Conservation (phyloP, 2,113 vertebrate species). For the Heterocephalus glaber region DNA sequence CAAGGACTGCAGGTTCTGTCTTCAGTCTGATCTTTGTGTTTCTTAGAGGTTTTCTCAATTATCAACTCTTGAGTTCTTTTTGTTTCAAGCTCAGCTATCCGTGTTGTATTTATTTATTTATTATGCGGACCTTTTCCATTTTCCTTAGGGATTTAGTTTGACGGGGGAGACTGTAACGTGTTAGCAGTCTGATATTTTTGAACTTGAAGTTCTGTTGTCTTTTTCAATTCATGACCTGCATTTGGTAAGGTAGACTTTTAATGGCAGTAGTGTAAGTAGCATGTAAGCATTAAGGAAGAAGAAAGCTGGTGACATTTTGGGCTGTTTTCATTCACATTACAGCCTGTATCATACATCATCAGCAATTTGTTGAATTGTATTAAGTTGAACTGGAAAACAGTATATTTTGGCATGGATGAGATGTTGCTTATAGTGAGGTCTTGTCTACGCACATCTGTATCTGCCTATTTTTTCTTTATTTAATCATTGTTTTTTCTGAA, state of each 20-base stretch:
- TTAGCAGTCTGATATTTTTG: background rate
- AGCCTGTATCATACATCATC: background rate
- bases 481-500: background rate
- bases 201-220: background rate
- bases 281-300: background rate
- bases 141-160: constrained; percentile 3
- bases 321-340: background rate
- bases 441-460: background rate
- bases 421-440: background rate
- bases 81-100: background rate
- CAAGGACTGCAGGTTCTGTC: background rate
- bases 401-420: background rate
- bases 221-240: background rate
- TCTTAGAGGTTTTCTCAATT: background rate
- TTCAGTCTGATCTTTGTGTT: background rate
- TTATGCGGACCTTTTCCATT: background rate
- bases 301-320: constrained; percentile 3
- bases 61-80: background rate
- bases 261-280: background rate
- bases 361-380: background rate
- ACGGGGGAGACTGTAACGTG: background rate
- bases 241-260: constrained; percentile 5
- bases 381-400: constrained; percentile 1
- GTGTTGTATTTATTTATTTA: background rate
- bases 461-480: background rate